Evolutionary conservation across 2,113 vertebrate species (phyloP), one percentile per base, ranked within the genome.

Genomic region (Rhipidura dahli): DNA sequence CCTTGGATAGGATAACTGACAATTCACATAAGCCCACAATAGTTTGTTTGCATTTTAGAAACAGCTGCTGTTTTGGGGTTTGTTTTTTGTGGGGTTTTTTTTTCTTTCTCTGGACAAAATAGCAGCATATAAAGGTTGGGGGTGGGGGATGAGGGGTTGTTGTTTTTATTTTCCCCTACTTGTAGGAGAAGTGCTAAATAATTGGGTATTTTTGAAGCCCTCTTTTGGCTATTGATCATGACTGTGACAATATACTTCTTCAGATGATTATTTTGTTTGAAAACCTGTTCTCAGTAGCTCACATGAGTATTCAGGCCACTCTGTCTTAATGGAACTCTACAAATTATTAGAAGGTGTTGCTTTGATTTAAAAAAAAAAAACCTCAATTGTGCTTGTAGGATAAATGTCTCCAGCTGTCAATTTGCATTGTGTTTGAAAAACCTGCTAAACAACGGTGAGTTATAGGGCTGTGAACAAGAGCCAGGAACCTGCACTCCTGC

Each of bases 71-170:
- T 39, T 79, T 56, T 20, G 11, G 13, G 13, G 10, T 4, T 27
- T n/a, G 5, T 11, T 78, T n/a, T 40, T 21, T 40, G 18, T 59
- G 37, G 2, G 23, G 4, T 60, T 5, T 19, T 76, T 12, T 16
- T 47, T 53, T 51, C 59, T 76, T 90, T 10, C 21, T 87, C 61
- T 77, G 18, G 8, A 75, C 35, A 51, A 60, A 89, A n/a, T 8
- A 71, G 44, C 42, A 80, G 27, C 59, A 30, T 49, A 24, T 83
- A 37, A 79, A 49, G 30, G 24, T 20, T 82, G 35, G 7, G 12
- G 4, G 12, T 0, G 1, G 9, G 17, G 9, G 3, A 0, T 3
- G 9, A 8, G 3, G 4, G 5, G 3, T 16, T 40, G 11, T 30
- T 33, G 3, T 10, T 59, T 10, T 60, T 39, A 5, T 66, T 68